These are phyloP conservation scores for Oncorhynchus gorbuscha DNA, from an alignment of 2,113 vertebrate species.

Conservation along the genomic window DNA sequence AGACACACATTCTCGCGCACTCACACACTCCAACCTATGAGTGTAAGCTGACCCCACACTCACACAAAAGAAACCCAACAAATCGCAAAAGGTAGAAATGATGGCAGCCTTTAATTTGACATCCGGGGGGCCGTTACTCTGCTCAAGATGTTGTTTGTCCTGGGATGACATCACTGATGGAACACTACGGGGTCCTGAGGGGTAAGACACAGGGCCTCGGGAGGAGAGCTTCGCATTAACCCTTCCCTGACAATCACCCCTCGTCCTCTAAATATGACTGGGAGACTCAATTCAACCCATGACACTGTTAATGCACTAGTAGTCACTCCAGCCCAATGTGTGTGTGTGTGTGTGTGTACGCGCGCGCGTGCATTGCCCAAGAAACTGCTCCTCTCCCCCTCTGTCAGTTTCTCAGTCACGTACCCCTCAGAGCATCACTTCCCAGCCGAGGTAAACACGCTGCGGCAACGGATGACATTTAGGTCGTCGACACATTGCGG, in stretches of 20 bases:
- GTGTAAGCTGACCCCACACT: not conserved
- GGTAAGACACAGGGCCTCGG: not conserved
- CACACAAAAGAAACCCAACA: not conserved
- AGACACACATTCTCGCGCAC: slow-evolving; percentile 4
- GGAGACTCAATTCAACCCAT: not conserved
- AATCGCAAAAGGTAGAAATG: not conserved
- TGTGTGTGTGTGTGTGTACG: no score
- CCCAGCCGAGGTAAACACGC: not conserved
- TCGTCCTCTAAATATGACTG: not conserved
- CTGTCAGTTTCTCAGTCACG: not conserved
- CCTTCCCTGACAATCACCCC: not conserved
- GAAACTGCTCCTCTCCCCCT: not conserved
- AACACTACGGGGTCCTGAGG: not conserved
- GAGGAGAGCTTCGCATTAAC: not conserved
- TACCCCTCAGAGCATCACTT: not conserved
- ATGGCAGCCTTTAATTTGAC: not conserved
- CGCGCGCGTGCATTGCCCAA: no score
- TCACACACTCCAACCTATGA: slow-evolving; percentile 3
- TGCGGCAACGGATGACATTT: not conserved
- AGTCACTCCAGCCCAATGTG: not conserved
- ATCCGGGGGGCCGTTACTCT: not conserved
- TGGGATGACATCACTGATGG: not conserved
- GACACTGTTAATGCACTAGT: not conserved
- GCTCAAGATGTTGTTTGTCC: not conserved
- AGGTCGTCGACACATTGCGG: no score